These are phyloP conservation scores for Phenganax marumi DNA, from an alignment of 92 coral and sea anemone genomes.

Conservation along the genomic window DNA sequence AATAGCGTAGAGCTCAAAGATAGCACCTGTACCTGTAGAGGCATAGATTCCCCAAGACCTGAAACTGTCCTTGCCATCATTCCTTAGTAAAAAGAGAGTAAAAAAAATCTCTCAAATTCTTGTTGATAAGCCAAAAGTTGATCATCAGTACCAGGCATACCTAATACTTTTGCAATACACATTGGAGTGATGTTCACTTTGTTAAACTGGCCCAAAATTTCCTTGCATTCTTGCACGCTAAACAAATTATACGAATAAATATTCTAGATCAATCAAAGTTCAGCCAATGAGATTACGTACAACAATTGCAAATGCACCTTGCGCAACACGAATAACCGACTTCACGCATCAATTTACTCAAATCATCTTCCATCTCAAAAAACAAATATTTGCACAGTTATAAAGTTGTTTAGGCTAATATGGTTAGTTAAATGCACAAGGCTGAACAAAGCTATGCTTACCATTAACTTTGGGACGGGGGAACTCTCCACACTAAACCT, in stretches of 20 bases:
- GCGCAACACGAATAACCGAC: conserved; percentile 83
- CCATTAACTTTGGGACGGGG: conserved; percentile 49
- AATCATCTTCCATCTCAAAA: conserved; percentile 81
- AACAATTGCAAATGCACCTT: conserved; percentile 42
- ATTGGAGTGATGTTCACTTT: conserved; percentile 73
- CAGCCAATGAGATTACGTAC: background rate
- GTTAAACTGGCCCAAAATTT: conserved; percentile 74
- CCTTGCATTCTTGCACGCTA: conserved; percentile 80
- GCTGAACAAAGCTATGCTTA: conserved; percentile 2
- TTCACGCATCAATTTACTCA: conserved; percentile 85
- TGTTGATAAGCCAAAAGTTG: background rate
- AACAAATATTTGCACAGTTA: background rate
- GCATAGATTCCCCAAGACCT: conserved; percentile 77
- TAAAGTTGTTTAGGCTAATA: too few species aligned
- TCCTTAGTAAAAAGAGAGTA: conserved; percentile 46
- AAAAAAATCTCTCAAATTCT: background rate
- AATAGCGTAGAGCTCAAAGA: background rate
- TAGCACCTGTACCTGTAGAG: conserved; percentile 65
- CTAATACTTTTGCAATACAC: conserved; percentile 83
- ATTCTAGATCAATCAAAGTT: background rate
- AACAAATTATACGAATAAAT: background rate
- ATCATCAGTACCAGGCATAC: conserved; percentile 47
- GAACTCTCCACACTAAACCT: conserved; percentile 45
- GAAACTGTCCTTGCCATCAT: conserved; percentile 88
- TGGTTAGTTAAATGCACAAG: background rate